Evolutionary conservation across 2,797 vertebrate species (phyloP).

Genomic region (Artibeus lituratus): DNA sequence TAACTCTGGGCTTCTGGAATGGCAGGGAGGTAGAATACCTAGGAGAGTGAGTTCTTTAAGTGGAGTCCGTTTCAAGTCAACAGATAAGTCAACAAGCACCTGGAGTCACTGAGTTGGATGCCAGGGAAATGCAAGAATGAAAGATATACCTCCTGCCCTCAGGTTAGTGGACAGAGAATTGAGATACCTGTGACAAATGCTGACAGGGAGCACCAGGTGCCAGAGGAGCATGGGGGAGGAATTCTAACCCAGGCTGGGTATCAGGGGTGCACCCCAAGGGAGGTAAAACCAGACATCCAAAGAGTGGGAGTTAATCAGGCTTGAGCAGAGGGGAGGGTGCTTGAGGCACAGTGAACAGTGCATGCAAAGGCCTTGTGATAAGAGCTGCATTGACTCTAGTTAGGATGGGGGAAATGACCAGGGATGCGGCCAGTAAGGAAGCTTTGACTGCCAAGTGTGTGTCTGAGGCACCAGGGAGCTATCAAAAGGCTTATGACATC

Average conservation of each 20-base stretch:
- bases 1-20: not conserved
- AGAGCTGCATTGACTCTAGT: not conserved
- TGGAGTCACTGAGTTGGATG: not conserved
- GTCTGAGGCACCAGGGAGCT: not conserved
- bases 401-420: not conserved
- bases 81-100: not conserved
- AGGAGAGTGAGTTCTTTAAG: not conserved
- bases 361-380: not conserved
- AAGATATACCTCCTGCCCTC: not conserved
- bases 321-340: slow-evolving; percentile 1
- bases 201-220: not conserved
- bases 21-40: not conserved
- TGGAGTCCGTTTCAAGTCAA: not conserved
- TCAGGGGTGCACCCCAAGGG: not conserved
- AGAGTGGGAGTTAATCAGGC: not conserved
- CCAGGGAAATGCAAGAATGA: not conserved
- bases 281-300: not conserved
- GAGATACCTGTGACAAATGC: not conserved
- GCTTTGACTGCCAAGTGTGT: not conserved
- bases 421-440: not conserved
- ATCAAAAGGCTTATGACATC: not conserved
- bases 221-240: not conserved
- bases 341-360: not conserved
- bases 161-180: not conserved
- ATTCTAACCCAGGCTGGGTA: not conserved